Percentiles rank a stretch among this genome's conserved stretches.
Conservation (phyloP, 2,113 vertebrate genomes). For the Lepus europaeus region DNA sequence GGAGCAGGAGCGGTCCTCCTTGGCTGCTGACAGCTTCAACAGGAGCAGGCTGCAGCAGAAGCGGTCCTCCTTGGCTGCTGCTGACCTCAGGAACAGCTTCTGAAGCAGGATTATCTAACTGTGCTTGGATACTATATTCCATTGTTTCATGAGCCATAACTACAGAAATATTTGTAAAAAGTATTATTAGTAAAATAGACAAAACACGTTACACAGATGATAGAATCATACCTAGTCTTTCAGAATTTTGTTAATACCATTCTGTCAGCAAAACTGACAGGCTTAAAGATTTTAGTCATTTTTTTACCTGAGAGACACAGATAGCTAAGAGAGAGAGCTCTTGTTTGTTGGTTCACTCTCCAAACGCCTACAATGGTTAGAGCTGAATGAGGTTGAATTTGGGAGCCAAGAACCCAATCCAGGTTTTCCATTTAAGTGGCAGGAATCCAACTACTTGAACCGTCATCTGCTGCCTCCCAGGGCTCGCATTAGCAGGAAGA, state of each 20-base stretch:
- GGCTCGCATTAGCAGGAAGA: too few relatives aligned
- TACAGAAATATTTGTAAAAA: slow-evolving; percentile 68
- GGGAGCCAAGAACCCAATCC: too few relatives aligned
- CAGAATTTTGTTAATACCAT: slow-evolving; percentile 31
- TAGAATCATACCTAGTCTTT: slow-evolving; percentile 24
- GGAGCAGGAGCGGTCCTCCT: accelerated
- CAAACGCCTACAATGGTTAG: too few relatives aligned
- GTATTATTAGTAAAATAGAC: slow-evolving; percentile 45
- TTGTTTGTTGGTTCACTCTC: too few relatives aligned
- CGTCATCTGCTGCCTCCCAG: too few relatives aligned
- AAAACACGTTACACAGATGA: neutral
- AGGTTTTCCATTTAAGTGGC: too few relatives aligned
- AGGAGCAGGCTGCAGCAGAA: accelerated
- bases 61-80: accelerated
- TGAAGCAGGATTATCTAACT: neutral
- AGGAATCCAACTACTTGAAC: too few relatives aligned
- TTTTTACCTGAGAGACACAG: too few relatives aligned
- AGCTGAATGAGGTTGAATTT: too few relatives aligned
- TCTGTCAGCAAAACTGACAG: slow-evolving; percentile 27
- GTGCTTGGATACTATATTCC: slow-evolving; percentile 88
- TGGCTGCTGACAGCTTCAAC: neutral
- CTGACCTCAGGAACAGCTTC: slow-evolving; percentile 52
- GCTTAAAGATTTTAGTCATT: neutral
- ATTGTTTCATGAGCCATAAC: slow-evolving; percentile 92
- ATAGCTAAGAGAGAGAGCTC: neutral